These are phyloP conservation scores for Amitus sp. DNA, from an alignment of 2,888 invertebrate genomes.

Conservation along the genomic window DNA sequence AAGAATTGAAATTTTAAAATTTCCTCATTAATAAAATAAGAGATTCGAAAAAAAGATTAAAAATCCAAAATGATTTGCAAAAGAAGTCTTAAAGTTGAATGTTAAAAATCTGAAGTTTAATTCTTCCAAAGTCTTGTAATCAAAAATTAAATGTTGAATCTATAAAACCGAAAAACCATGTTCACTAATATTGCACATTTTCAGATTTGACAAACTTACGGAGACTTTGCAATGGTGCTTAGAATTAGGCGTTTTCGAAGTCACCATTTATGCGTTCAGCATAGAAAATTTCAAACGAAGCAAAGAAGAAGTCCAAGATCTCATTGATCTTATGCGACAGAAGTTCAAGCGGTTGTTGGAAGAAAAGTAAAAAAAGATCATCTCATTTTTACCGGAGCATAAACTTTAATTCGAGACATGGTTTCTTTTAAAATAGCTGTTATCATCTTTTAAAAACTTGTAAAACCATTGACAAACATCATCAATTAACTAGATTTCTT, in stretches of 20 bases:
- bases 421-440: conserved; percentile 64
- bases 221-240: conserved; percentile 80
- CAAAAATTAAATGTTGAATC: too few species aligned
- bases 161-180: too few species aligned
- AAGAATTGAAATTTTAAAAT: conserved; percentile 19
- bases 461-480: too few species aligned
- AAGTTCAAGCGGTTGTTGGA: conserved; percentile 84
- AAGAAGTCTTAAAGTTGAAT: too few species aligned
- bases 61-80: too few species aligned
- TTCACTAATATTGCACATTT: too few species aligned
- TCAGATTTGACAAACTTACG: conserved; percentile 59
- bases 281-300: conserved; percentile 98
- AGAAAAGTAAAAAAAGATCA: conserved; percentile 73
- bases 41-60: too few species aligned
- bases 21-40: too few species aligned
- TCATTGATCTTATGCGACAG: conserved; percentile 88
- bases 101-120: too few species aligned
- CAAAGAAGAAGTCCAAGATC: conserved; percentile 86
- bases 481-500: too few species aligned
- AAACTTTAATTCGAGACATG: conserved; percentile 11
- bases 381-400: conserved; percentile 13
- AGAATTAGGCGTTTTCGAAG: conserved; percentile 90
- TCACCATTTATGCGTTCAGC: conserved; percentile 98
- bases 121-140: too few species aligned
- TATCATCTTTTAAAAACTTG: too few species aligned